A percentile compares a stretch with the other conserved stretches of the same genome.
Conservation (phyloP, 2,888 invertebrate genomes). For the Scelioninae gen. 1 region DNA sequence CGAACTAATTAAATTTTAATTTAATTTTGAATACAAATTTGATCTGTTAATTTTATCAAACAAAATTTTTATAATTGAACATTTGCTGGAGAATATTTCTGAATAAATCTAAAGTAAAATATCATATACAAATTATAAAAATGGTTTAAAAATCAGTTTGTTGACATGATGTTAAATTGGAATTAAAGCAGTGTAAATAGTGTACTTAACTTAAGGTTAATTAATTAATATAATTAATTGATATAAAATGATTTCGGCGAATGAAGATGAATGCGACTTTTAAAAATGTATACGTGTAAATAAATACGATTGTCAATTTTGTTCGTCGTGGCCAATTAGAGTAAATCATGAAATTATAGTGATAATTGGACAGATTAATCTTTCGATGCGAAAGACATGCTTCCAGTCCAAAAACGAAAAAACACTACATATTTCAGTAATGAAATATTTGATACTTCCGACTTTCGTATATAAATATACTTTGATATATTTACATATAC, state of each 20-base stretch:
- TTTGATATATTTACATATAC: neutral
- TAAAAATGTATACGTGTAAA: slow-evolving; percentile 41
- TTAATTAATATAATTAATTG: slow-evolving; percentile 24
- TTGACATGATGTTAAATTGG: neutral
- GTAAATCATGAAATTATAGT: slow-evolving; percentile 44
- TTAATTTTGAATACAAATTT: no score
- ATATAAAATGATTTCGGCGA: slow-evolving; percentile 53
- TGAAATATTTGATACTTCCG: slow-evolving; percentile 79
- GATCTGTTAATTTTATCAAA: no score
- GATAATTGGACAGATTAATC: slow-evolving; percentile 78
- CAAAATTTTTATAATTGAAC: no score
- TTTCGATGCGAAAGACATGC: slow-evolving; percentile 78
- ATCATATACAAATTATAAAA: neutral
- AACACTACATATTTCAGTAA: slow-evolving; percentile 61
- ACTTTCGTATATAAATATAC: neutral
- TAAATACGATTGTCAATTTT: slow-evolving; percentile 59
- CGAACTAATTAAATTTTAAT: no score
- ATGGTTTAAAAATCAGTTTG: neutral
- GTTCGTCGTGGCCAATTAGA: slow-evolving; percentile 76
- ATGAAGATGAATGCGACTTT: slow-evolving; percentile 18
- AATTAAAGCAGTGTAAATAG: slow-evolving; percentile 1
- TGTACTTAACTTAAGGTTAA: neutral
- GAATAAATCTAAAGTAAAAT: neutral
- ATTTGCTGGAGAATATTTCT: no score
- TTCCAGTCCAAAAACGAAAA: slow-evolving; percentile 75